phyloP scores from a whole-genome alignment of 1,140 invertebrate species.

The Thaumatotibia leucotreta region DNA sequence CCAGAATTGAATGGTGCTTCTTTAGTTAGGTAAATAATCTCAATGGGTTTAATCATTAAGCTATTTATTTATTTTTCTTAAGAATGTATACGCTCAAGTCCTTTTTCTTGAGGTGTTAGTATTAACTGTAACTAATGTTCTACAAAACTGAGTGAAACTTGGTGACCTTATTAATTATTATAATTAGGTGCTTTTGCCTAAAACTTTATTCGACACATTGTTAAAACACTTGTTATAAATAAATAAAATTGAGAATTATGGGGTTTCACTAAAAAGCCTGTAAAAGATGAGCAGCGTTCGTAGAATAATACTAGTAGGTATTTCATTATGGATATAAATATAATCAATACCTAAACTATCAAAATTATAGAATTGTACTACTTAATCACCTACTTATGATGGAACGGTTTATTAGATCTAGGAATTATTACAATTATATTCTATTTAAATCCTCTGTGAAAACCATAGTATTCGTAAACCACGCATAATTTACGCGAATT shows the following conservation, averaged over 20 bases:
- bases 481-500: too few species aligned
- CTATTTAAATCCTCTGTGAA: not conserved
- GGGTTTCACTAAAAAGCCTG: not conserved
- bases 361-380: too few species aligned
- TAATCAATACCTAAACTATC: not conserved
- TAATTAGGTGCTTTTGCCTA: conserved; percentile 7
- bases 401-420: too few species aligned
- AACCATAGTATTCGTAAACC: too few species aligned
- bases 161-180: not conserved
- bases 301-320: not conserved
- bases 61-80: conserved; percentile 8
- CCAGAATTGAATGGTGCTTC: not conserved
- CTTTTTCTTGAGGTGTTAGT: not conserved
- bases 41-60: conserved; percentile 4
- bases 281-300: too few species aligned
- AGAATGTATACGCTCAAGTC: not conserved
- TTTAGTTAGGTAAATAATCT: conserved; percentile 1
- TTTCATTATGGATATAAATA: not conserved
- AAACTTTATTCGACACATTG: not conserved
- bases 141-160: not conserved
- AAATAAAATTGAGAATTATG: not conserved
- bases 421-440: too few species aligned
- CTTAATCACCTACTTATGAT: too few species aligned
- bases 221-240: conserved; percentile 3
- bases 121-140: not conserved